Evolutionary conservation across 2,113 vertebrate species (phyloP), one percentile per base, ranked within the genome.

Genomic region (Bagarius yarrelli): DNA sequence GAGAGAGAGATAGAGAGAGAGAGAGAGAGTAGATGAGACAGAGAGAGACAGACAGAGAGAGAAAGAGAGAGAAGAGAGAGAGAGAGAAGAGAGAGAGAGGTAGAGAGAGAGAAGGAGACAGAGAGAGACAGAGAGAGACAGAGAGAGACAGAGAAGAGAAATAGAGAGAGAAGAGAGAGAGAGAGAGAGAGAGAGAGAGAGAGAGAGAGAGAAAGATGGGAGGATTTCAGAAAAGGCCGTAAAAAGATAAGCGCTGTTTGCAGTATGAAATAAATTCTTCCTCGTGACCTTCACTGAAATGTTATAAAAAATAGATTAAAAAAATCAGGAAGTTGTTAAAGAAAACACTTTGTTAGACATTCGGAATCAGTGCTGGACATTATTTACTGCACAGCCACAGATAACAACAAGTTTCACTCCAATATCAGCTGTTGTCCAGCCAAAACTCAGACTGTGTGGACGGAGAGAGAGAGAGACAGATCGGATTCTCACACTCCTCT

Each of bases 1-100:
- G 86, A n/a, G n/a, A 15, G n/a, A 32, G 32, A 36, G 40, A 30
- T 27, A 76, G 40, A 32, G 71, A 55, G 23, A 57, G 32, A 56
- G n/a, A 36, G 61, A 53, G 79, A 32, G 66, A 30, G 56, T n/a
- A n/a, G n/a, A n/a, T n/a, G n/a, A n/a, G n/a, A n/a, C n/a, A n/a
- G n/a, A n/a, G n/a, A n/a, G n/a, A n/a, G n/a, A n/a, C n/a, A n/a
- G n/a, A n/a, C n/a, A 67, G 40, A 52, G 44, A 71, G 25, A 50
- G 55, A 76, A 16, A 78, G 63, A 36, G 36, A 36, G 76, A 63
- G 60, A 23, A 8, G 61, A 19, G 44, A 53, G 69, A 36, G 56
- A 57, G 14, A 8, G 50, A 52, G n/a, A 30, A 60, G 30, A 23
- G 4, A 53, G 6, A 32, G 18, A 40, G 16, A 19, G 55, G 21